Evolutionary conservation across 2,113 vertebrate genomes (phyloP), one percentile per base, ranked within the genome.

Genomic region (Archocentrus centrarchus): DNA sequence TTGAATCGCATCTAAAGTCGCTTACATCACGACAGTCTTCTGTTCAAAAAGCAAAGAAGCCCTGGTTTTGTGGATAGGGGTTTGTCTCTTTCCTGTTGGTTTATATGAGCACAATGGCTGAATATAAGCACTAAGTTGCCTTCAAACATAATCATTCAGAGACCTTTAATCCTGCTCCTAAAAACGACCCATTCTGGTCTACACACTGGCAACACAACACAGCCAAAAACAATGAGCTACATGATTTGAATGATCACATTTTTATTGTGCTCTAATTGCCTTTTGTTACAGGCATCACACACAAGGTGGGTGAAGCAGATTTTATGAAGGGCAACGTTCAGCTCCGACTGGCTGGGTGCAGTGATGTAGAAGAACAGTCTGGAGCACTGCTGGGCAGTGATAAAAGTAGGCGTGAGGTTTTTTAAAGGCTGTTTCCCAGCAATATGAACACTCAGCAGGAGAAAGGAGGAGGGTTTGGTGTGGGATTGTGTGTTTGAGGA

Each of bases 371-470:
- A 64, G 59, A 47, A 58, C 2, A 35, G 79, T 32, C 61, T 41
- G 50, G 80, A 77, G 47, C 44, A 53, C 32, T 18, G 14, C n/a
- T 44, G 64, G 79, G 78, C 47, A 53, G 68, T 66, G 83, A 90
- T 93, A 90, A 88, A 90, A 89, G 85, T 68, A 77, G 88, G 84
- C 11, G 64, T 85, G 79, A 80, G 61, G 77, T 79, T 85, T 81
- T 81, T 86, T 63, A 81, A 85, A 70, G 24, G 35, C 80, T 18
- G 62, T 84, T 94, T 94, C 88, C 90, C 88, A 86, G 93, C 88
- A 94, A 57, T 86, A 80, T 77, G 85, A 90, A 93, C 85, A 62
- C 78, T 20, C 75, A 86, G 77, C 66, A 76, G 32, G 24, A 84
- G 83, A 78, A 70, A 79, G 53, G 50, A 79, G 77, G 77, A 75